A percentile compares a stretch with the other conserved stretches of the same genome.
Conservation (phyloP, 2,113 vertebrate species). For the Pseudorasbora parva region DNA sequence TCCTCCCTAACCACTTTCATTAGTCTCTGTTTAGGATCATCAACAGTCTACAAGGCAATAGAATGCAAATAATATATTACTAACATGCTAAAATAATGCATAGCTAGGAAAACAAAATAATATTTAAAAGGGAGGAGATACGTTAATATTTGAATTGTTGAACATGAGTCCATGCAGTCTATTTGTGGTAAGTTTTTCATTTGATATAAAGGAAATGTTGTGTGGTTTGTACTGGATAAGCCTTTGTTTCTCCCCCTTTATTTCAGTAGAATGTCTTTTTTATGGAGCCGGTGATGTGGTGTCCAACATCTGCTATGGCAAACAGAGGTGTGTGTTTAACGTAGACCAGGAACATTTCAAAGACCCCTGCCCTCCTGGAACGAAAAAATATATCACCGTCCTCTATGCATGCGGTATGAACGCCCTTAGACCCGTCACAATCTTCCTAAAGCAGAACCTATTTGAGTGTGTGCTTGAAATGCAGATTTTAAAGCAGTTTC, state of each 20-base stretch:
- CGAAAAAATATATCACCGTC: slow-evolving; percentile 90
- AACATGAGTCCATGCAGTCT: too few species aligned
- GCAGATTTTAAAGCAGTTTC: neutral
- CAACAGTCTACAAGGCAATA: too few species aligned
- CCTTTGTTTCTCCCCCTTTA: neutral
- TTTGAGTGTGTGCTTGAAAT: neutral
- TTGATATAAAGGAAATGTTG: neutral
- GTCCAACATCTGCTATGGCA: slow-evolving; percentile 86
- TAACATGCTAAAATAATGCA: neutral
- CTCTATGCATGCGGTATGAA: slow-evolving; percentile 91
- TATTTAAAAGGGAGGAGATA: too few species aligned
- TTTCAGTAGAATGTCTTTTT: slow-evolving; percentile 87
- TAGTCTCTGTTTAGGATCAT: too few species aligned
- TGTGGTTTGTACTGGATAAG: neutral
- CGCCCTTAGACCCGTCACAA: slow-evolving; percentile 1
- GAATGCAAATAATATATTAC: neutral
- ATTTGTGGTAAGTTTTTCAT: too few species aligned
- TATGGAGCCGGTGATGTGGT: slow-evolving; percentile 84
- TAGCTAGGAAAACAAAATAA: too few species aligned
- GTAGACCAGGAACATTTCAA: slow-evolving; percentile 84
- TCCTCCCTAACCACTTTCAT: too few species aligned
- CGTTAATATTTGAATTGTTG: too few species aligned
- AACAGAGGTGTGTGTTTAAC: slow-evolving; percentile 84
- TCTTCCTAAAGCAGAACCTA: neutral
- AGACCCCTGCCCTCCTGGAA: slow-evolving; percentile 89